Base-by-base conservation (phyloP, 2,113 vertebrate species). In the Thunnus thynnus region DNA sequence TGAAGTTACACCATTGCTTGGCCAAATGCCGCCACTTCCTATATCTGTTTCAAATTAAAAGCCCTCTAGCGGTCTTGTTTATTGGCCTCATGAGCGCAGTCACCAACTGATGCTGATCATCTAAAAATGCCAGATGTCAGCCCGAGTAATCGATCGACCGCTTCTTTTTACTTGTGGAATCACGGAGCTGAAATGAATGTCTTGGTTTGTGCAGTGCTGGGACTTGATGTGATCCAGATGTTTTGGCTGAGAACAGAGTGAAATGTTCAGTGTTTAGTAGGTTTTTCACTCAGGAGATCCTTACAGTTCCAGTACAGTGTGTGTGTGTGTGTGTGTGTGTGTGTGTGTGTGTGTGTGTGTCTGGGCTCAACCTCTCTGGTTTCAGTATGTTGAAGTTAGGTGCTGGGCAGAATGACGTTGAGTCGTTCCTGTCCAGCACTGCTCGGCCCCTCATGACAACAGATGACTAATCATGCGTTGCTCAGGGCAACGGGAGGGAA, bases 161-260 rank as follows among this genome's bases (percentile, higher is more conserved):
- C 9, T 41, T 7, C 36, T 41, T 41, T 41, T 8, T 41, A 47
- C 62, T 44, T 25, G 51, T 55, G 67, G 51, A 78, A 36, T 72
- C 22, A 47, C 1, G 0, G 55, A 52, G n/a, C 47, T 50, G 32
- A 27, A 58, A 71, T 36, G 32, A 75, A 30, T 22, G 54, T 62
- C 4, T 32, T 46, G 64, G 41, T 82, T 55, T 47, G 72, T 72
- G 52, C 62, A 65, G 18, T 1, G 46, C 44, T 9, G 46, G 12
- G 66, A 55, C 14, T 50, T 85, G 57, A 90, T 87, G 0, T 52
- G 25, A 83, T 83, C 84, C 86, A 85, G 82, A 84, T 84, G 84
- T 71, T 85, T 76, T 44, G 27, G 70, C 46, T 25, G 9, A 8
- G 32, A 61, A 57, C 13, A 44, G 27, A 63, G 55, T 5, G 27